Conservation (phyloP, 1,140 invertebrate genomes). For the Drosophila kanapiae region DNA sequence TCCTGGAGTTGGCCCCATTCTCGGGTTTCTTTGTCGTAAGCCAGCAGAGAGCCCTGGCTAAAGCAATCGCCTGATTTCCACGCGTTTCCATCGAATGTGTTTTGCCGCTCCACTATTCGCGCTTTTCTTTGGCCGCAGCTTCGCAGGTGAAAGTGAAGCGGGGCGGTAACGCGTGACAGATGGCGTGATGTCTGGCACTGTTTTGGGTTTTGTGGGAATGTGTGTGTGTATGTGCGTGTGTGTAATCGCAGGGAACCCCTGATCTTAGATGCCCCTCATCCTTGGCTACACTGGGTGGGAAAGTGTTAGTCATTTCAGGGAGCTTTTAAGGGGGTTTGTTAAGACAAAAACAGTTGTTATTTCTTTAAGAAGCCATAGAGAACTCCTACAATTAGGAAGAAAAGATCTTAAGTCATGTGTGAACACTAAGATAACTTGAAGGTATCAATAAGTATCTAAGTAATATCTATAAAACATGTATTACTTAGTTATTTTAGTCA, state of each 20-base stretch:
- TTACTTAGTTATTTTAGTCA: no score
- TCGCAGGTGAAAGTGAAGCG: slow-evolving; percentile 53
- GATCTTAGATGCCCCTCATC: slow-evolving; percentile 1
- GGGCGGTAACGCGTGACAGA: slow-evolving; percentile 47
- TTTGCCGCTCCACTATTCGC: slow-evolving; percentile 16
- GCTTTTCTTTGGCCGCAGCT: slow-evolving; percentile 25
- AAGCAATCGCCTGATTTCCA: slow-evolving; percentile 20
- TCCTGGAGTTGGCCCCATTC: slow-evolving; percentile 42
- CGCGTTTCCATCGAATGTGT: slow-evolving; percentile 34
- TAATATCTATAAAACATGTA: background rate
- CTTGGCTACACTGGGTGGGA: background rate
- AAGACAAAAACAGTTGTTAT: no score
- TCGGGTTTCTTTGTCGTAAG: slow-evolving; percentile 24
- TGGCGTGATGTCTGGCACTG: slow-evolving; percentile 41
- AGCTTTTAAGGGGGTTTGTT: background rate
- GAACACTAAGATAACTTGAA: background rate
- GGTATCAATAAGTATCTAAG: background rate
- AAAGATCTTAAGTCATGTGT: no score
- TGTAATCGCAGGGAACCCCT: slow-evolving; percentile 8
- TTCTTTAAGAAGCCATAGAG: background rate
- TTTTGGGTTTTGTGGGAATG: slow-evolving; percentile 7
- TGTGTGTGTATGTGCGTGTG: slow-evolving; percentile 11
- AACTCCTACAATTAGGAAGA: background rate
- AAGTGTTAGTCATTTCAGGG: background rate
- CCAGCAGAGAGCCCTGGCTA: slow-evolving; percentile 3